Conservation (phyloP, 2,888 invertebrate species). For the Nasonovia ribisnigri region DNA sequence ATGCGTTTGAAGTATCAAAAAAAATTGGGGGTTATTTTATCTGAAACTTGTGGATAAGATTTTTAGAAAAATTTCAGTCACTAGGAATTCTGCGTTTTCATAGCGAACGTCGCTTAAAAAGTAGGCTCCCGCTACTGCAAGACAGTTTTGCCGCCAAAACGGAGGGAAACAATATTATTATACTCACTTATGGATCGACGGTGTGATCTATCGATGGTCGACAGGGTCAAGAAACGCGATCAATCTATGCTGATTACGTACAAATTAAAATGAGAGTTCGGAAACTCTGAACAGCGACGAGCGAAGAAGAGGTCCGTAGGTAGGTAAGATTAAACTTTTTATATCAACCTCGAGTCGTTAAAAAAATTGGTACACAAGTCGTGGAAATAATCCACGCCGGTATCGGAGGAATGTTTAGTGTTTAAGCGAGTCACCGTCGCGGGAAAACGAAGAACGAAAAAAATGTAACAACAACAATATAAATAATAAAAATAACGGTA, state of each 20-base stretch:
- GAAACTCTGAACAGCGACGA: background rate
- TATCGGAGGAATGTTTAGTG: background rate
- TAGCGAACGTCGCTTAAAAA: background rate
- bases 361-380: background rate
- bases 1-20: background rate
- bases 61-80: background rate
- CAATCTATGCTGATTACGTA: background rate
- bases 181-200: background rate
- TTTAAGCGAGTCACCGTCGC: background rate
- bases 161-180: background rate
- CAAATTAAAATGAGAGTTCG: background rate
- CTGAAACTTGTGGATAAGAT: background rate
- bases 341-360: background rate
- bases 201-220: background rate
- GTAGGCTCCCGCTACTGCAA: background rate
- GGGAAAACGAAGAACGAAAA: background rate
- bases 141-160: constrained; percentile 26
- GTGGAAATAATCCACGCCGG: background rate
- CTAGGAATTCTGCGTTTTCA: background rate
- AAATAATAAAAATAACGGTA: background rate
- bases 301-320: background rate
- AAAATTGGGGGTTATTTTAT: background rate
- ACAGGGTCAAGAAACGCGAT: background rate
- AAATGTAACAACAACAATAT: background rate
- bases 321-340: background rate